Percentiles rank a stretch among this genome's conserved stretches.
phyloP scores from a whole-genome alignment of 2,888 invertebrate species.

The Cartodere bifasciata region DNA sequence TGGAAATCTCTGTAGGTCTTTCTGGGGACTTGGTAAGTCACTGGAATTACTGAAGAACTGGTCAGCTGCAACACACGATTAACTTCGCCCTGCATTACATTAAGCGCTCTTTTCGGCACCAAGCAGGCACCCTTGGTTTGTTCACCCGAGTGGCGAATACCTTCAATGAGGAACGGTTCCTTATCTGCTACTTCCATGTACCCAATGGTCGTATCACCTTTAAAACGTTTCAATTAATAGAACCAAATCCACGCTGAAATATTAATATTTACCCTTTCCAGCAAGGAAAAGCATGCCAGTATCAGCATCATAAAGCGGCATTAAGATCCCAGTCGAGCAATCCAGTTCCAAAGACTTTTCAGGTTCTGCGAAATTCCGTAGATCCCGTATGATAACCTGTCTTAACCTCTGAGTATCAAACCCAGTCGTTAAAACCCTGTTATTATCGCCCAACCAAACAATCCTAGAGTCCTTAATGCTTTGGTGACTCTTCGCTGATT shows the following conservation, averaged over 20 bases:
- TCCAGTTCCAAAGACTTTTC: constrained; percentile 72
- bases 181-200: constrained; percentile 84
- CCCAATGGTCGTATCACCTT: constrained; percentile 73
- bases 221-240: constrained; percentile 7
- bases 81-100: constrained; percentile 96
- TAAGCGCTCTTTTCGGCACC: constrained; percentile 81
- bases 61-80: constrained; percentile 81
- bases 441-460: constrained; percentile 79
- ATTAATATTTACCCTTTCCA: constrained; percentile 54
- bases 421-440: constrained; percentile 76
- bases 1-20: constrained; percentile 69
- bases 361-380: constrained; percentile 63
- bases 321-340: constrained; percentile 79
- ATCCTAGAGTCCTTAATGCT: constrained; percentile 85
- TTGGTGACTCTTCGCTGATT: constrained; percentile 66
- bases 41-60: constrained; percentile 75
- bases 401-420: constrained; percentile 78
- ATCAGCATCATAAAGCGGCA: constrained; percentile 86
- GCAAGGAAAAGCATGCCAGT: constrained; percentile 92
- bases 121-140: constrained; percentile 91
- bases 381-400: constrained; percentile 80
- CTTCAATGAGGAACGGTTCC: constrained; percentile 82
- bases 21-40: constrained; percentile 67
- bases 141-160: constrained; percentile 78
- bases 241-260: not conserved